Evolutionary conservation across 2,113 vertebrate species (phyloP), one percentile per base, ranked within the genome.

Genomic region (Cromileptes altivelis): DNA sequence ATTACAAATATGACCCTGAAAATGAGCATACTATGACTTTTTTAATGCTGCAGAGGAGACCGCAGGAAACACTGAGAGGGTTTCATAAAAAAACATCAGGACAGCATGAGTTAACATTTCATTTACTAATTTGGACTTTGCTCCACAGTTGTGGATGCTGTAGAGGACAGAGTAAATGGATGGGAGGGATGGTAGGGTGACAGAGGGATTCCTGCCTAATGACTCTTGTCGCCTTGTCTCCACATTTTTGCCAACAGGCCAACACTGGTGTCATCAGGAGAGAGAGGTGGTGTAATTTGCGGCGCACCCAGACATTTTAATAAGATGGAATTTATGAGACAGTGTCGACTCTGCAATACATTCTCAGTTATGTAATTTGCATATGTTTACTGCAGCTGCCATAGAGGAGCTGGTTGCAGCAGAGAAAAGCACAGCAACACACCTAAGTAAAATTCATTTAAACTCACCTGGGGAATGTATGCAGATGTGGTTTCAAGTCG

Each of bases 311-410:
- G 81, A 86, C 80, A 75, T 84, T 92, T 92, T 85, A 89, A 87
- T 87, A 77, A 89, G 77, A 49, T 77, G 57, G 71, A 81, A 93
- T 90, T 88, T 81, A 89, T 82, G 65, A 85, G 80, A 45, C 75
- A 71, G 30, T 17, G 74, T 57, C n/a, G 82, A 67, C 71, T 70
- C 60, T 64, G 70, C 67, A 55, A 72, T 76, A 27, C 67, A 78
- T 81, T 70, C 74, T 55, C 47, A 50, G 49, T 84, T 84, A 80
- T 85, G 76, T 68, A 18, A 84, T 92, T 91, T 89, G 49, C 80
- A 86, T 86, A 69, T 86, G 84, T 84, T 81, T 85, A 61, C 70
- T 69, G 58, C 55, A 50, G 73, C 64, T 87, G 56, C 71, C 47
- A 65, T 57, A 56, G 52, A 13, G 62, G 68, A 21, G 13, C 50